phyloP scores from a whole-genome alignment of 1,140 invertebrate species.

The Pseudachorutes palmiensis region DNA sequence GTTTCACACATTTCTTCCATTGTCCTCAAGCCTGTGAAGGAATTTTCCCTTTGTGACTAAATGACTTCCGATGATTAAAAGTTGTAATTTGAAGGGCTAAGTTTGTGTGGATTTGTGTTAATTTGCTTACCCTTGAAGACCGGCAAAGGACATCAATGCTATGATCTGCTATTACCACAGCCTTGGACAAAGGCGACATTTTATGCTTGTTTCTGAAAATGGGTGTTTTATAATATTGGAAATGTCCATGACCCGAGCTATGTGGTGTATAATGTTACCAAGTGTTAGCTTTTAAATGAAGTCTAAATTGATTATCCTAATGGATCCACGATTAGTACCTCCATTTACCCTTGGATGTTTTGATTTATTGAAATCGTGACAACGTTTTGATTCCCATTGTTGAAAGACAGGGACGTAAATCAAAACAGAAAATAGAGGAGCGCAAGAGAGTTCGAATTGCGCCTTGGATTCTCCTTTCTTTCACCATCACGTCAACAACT shows the following conservation, averaged over 20 bases:
- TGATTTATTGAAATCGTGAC: not conserved
- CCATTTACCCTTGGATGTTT: not conserved
- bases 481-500: not conserved
- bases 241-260: not conserved
- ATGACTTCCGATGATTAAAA: no score
- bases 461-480: not conserved
- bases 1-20: no score
- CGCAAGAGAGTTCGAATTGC: not conserved
- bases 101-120: no score
- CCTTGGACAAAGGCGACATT: no score
- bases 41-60: no score
- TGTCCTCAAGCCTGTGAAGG: no score
- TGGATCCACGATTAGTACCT: not conserved
- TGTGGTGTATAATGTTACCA: not conserved
- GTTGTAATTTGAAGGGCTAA: no score
- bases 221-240: no score
- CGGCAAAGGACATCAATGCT: no score
- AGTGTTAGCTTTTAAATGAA: not conserved
- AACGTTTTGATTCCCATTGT: not conserved
- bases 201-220: no score
- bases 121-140: no score
- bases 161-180: no score
- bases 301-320: not conserved
- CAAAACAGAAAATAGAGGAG: not conserved
- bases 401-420: not conserved